Conservation (phyloP, 1,140 invertebrate species). For the Drosophila simulans region DNA sequence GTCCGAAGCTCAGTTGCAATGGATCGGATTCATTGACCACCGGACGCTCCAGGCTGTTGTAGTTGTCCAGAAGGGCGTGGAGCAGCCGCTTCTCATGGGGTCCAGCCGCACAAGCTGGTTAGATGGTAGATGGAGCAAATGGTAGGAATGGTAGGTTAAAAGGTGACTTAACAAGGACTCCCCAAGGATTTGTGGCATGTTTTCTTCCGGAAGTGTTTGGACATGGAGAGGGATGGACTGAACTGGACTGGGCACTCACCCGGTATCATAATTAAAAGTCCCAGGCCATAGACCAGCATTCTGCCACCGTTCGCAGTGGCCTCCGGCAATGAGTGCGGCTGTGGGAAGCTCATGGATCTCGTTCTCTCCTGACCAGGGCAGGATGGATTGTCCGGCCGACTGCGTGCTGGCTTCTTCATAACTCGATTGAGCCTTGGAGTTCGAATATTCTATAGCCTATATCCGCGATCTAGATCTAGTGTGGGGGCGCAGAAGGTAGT, state of each 20-base stretch:
- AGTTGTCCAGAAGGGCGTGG: slow-evolving; percentile 95
- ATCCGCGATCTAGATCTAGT: too few relatives aligned
- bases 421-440: neutral
- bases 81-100: slow-evolving; percentile 96
- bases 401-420: slow-evolving; percentile 21
- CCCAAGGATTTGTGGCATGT: neutral
- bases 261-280: slow-evolving; percentile 64
- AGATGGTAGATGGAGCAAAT: neutral
- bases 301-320: slow-evolving; percentile 22
- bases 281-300: slow-evolving; percentile 61
- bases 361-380: slow-evolving; percentile 10
- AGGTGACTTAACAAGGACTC: neutral
- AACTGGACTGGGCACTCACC: slow-evolving; percentile 41
- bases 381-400: slow-evolving; percentile 15
- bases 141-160: neutral
- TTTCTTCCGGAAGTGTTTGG: too few relatives aligned
- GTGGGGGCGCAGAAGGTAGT: neutral
- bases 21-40: slow-evolving; percentile 98
- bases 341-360: slow-evolving; percentile 35
- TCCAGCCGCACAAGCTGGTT: slow-evolving; percentile 91
- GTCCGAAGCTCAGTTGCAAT: slow-evolving; percentile 96
- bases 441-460: neutral
- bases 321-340: slow-evolving; percentile 33
- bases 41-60: slow-evolving; percentile 98
- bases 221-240: too few relatives aligned